Conservation (phyloP, 2,888 invertebrate species). For the Apamea epomidion region DNA sequence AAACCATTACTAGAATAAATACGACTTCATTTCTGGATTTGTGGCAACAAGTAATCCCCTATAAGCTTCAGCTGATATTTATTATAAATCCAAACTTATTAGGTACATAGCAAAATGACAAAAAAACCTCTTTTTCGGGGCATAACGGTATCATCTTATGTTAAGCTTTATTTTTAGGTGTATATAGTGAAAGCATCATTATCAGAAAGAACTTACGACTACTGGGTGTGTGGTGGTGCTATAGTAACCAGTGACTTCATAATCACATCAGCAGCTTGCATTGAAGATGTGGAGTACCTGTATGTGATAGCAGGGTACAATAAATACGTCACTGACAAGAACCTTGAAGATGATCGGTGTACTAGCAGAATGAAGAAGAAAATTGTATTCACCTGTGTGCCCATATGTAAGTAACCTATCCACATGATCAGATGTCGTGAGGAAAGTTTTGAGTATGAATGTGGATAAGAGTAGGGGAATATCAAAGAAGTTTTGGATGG, state of each 20-base stretch:
- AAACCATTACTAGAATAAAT: not conserved
- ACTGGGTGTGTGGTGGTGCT: conserved; percentile 73
- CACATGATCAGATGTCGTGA: not conserved
- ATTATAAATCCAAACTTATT: not conserved
- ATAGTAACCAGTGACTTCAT: conserved; percentile 62
- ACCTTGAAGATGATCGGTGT: conserved; percentile 69
- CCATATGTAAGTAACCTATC: conserved; percentile 20
- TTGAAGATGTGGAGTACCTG: conserved; percentile 69
- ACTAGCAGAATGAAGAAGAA: conserved; percentile 73
- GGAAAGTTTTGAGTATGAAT: not conserved
- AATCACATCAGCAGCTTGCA: conserved; percentile 73
- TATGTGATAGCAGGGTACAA: conserved; percentile 74
- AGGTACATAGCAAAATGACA: not conserved
- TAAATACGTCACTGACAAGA: conserved; percentile 66
- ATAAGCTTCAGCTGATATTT: not conserved
- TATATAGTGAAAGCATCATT: conserved; percentile 66
- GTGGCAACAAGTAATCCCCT: not conserved
- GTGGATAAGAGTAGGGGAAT: not conserved
- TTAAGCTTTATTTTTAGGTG: conserved; percentile 55
- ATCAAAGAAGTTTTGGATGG: not conserved
- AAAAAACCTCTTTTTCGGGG: not conserved
- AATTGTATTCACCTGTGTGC: conserved; percentile 46
- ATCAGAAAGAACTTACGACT: conserved; percentile 60
- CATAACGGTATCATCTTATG: not conserved
- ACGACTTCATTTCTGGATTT: not conserved